Base-by-base conservation (phyloP, 1,140 invertebrate species). In the Leptinotarsa texana region DNA sequence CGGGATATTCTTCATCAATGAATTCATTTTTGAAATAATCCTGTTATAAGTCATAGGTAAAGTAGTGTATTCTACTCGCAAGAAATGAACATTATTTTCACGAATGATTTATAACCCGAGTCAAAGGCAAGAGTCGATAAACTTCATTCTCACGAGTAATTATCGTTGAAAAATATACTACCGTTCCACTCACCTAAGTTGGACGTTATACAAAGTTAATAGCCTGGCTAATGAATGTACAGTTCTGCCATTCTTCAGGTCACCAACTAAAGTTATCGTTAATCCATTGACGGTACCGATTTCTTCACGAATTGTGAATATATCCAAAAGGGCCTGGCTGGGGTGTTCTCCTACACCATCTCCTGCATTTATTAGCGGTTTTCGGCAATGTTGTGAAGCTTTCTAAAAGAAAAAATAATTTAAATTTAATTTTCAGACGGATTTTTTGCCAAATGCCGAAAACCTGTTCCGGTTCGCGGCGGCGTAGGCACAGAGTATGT, bases 301-400 rank as follows among this genome's bases (percentile, higher is more conserved):
- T 88, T 99, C 98, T 87, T 99, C 96, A 82, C 98, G 89, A 79
- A 99, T 99, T 18, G 98, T 99, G 83, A 98, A 99, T 8, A 99
- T 91, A 86, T 99, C 98, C 1, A 99, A 87, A 17, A 99, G 86
- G 0, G 98, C 98, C 88, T 99, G 98, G 0, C 97, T 99, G 1
- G 98, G 98, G 88, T 99, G 98, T 87, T 99, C 97, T 0, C 98
- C 98, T 5, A 96, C 90, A 27, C 98, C 98, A 88, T 99, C 98
- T 17, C 98, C 98, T 33, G 96, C 98, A 89, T 99, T 99, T 49
- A 99, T 93, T 4, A 99, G 85, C 1, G 98, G 97, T 82, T 95
- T 97, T 1, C 93, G 89, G 80, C 92, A 93, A 74, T 92, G 91
- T 17, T 90, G 88, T 1, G 96, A 91, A 18, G 95, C 96, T 81